A percentile compares a stretch with the other conserved stretches of the same genome.
These are phyloP conservation scores for Pharmacophagus antenor DNA, from an alignment of 2,888 invertebrate species.

Conservation along the genomic window DNA sequence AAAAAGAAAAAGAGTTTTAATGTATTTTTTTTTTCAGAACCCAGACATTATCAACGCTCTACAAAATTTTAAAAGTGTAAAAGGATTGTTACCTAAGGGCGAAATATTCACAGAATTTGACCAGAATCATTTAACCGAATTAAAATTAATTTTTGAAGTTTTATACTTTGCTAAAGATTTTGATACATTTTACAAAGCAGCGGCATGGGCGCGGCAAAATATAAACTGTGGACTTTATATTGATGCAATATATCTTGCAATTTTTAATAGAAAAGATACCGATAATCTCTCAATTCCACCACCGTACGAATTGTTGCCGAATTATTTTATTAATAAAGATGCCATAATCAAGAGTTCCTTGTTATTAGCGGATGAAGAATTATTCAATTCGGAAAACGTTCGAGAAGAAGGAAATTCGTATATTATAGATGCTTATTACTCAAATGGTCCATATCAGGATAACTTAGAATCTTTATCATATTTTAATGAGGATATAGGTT, in stretches of 20 bases:
- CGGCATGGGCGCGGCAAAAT: slow-evolving; percentile 81
- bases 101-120: slow-evolving; percentile 68
- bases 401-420: slow-evolving; percentile 64
- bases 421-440: slow-evolving; percentile 64
- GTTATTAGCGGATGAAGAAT: slow-evolving; percentile 50
- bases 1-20: too few relatives aligned
- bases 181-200: slow-evolving; percentile 78
- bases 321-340: slow-evolving; percentile 83
- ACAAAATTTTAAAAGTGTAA: slow-evolving; percentile 46
- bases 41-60: slow-evolving; percentile 52
- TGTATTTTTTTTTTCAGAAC: slow-evolving; percentile 51
- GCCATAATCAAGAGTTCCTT: slow-evolving; percentile 73
- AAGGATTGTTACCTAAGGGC: slow-evolving; percentile 57
- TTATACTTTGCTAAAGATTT: slow-evolving; percentile 81
- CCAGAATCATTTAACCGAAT: slow-evolving; percentile 52
- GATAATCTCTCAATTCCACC: slow-evolving; percentile 82
- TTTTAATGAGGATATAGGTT: slow-evolving; percentile 86
- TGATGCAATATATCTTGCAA: slow-evolving; percentile 81
- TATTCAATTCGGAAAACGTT: slow-evolving; percentile 48
- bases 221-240: slow-evolving; percentile 84
- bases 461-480: slow-evolving; percentile 83
- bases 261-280: slow-evolving; percentile 81
- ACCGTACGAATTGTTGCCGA: slow-evolving; percentile 84
- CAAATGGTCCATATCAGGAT: slow-evolving; percentile 58
- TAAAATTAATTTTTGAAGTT: slow-evolving; percentile 66